phyloP scores from a whole-genome alignment of 1,140 invertebrate species.

The Planococcus citri region DNA sequence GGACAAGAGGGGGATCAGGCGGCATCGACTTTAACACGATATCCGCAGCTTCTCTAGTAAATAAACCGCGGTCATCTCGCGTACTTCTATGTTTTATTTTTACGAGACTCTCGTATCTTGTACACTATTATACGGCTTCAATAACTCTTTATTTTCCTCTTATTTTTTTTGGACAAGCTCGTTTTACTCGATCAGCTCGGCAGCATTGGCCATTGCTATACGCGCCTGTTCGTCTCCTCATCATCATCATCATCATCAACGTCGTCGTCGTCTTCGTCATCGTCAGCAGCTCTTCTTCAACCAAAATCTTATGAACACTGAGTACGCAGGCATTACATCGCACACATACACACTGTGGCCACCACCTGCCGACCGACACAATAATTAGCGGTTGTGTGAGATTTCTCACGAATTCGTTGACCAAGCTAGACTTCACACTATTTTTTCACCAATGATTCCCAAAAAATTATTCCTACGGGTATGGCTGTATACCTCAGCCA shows the following conservation, averaged over 20 bases:
- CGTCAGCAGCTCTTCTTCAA: no score
- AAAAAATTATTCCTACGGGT: no score
- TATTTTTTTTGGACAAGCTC: neutral
- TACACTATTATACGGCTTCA: no score
- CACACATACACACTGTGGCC: neutral
- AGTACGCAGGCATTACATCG: neutral
- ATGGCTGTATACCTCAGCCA: no score
- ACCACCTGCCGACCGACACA: conserved; percentile 9
- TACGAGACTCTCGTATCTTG: no score
- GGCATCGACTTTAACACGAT: no score
- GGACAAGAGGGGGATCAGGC: no score
- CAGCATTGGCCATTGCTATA: neutral
- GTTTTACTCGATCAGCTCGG: neutral
- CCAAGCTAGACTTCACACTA: neutral
- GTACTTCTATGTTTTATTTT: no score
- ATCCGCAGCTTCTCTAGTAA: no score
- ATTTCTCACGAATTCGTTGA: conserved; percentile 19
- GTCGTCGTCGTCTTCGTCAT: no score
- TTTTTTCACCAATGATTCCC: conserved; percentile 7
- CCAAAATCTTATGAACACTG: no score
- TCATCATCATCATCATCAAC: neutral
- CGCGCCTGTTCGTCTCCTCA: neutral
- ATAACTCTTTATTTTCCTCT: conserved; percentile 3
- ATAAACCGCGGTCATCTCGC: no score
- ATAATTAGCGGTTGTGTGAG: conserved; percentile 17